phyloP scores from a whole-genome alignment of 23 tunicate genomes.

The Oikopleura albicans region DNA sequence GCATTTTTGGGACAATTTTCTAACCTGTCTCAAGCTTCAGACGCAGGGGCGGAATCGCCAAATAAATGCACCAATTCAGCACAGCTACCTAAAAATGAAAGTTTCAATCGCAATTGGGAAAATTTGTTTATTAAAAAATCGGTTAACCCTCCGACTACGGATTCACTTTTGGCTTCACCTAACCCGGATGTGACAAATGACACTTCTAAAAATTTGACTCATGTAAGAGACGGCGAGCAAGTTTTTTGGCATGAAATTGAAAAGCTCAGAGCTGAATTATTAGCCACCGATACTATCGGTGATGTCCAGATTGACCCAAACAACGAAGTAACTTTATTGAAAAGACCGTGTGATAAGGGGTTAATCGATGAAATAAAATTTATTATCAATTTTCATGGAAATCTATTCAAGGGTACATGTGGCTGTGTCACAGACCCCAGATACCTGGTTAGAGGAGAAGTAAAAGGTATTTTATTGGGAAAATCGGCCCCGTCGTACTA shows the following conservation, averaged over 20 bases:
- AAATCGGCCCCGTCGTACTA: not conserved
- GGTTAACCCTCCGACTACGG: too few relatives aligned
- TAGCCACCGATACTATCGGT: not conserved
- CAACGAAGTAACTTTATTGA: not conserved
- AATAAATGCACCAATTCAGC: too few relatives aligned
- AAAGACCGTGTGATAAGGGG: not conserved
- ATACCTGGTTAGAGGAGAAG: not conserved
- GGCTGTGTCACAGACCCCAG: not conserved
- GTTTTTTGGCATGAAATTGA: not conserved
- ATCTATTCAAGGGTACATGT: not conserved
- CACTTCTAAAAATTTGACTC: too few relatives aligned
- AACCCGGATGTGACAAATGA: too few relatives aligned
- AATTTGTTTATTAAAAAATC: too few relatives aligned
- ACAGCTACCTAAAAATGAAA: too few relatives aligned
- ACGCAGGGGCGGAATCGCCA: too few relatives aligned
- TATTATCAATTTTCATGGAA: not conserved
- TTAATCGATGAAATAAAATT: not conserved
- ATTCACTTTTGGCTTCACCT: too few relatives aligned
- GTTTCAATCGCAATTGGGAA: too few relatives aligned
- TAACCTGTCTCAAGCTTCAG: too few relatives aligned
- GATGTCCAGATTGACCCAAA: not conserved
- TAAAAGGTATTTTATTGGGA: not conserved
- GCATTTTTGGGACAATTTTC: too few relatives aligned
- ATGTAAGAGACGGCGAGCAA: not conserved
- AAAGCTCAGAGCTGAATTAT: not conserved